These are phyloP conservation scores for Lordiphosa mommai DNA, from an alignment of 1,140 invertebrate species.

Conservation along the genomic window DNA sequence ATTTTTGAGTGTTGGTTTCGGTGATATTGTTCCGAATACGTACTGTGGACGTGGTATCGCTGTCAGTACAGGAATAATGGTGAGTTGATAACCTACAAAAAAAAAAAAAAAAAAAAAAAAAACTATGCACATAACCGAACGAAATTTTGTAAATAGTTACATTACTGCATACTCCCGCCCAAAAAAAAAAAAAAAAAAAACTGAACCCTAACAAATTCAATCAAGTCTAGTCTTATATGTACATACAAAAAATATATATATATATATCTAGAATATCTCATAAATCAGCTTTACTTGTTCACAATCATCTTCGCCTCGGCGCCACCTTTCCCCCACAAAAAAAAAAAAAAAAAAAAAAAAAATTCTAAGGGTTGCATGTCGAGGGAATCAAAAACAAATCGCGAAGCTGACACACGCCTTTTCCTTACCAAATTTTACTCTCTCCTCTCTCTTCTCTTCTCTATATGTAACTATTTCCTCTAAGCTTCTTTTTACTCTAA, in stretches of 20 bases:
- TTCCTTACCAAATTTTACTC: no score
- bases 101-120: slow-evolving; percentile 4
- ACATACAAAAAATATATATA: slow-evolving; percentile 5
- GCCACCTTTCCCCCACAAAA: no score
- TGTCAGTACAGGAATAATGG: slow-evolving; percentile 99
- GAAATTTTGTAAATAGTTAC: slow-evolving; percentile 56
- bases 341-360: no score
- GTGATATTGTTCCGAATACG: slow-evolving; percentile 99
- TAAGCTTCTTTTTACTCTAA: no score
- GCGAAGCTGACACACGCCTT: no score
- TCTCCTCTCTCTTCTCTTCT: no score
- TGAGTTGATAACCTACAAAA: slow-evolving; percentile 82
- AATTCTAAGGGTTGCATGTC: no score
- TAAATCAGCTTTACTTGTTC: no score
- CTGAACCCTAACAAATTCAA: slow-evolving; percentile 10
- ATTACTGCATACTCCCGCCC: slow-evolving; percentile 44
- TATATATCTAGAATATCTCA: no score
- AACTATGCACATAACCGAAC: neutral
- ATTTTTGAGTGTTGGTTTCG: slow-evolving; percentile 99
- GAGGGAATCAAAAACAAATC: no score
- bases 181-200: slow-evolving; percentile 22
- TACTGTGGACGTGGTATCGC: slow-evolving; percentile 99
- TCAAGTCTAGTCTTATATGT: slow-evolving; percentile 18
- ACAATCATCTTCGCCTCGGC: no score
- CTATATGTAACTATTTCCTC: no score